Evolutionary conservation across 2,888 invertebrate species (phyloP).

Genomic region (Oegoconia quadripuncta): DNA sequence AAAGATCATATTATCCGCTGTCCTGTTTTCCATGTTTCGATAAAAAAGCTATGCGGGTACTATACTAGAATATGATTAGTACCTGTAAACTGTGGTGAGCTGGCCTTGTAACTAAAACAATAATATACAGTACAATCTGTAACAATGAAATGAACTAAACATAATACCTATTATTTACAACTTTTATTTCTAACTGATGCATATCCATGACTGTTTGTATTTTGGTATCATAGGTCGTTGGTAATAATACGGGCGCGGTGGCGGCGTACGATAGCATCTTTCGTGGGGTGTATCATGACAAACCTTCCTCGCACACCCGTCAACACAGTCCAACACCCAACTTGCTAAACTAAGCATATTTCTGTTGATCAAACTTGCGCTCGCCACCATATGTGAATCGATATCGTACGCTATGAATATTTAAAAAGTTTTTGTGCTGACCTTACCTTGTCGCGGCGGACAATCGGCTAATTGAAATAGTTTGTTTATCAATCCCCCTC

Average conservation of each 20-base stretch:
- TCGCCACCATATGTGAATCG: slow-evolving; percentile 44
- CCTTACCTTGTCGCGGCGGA: slow-evolving; percentile 43
- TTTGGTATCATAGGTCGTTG: slow-evolving; percentile 45
- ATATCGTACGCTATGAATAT: slow-evolving; percentile 66
- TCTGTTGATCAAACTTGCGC: slow-evolving; percentile 8
- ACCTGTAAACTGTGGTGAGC: no score
- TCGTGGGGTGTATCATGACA: slow-evolving; percentile 57
- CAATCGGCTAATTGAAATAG: slow-evolving; percentile 63
- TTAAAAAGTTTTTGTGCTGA: slow-evolving; percentile 56
- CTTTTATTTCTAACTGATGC: background rate
- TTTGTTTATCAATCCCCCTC: slow-evolving; percentile 41
- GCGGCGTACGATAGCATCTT: slow-evolving; percentile 69
- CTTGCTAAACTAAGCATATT: background rate
- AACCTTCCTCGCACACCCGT: slow-evolving; percentile 13
- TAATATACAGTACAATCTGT: no score
- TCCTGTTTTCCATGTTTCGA: no score
- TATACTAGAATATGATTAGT: no score
- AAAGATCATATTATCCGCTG: no score
- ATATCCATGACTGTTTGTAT: slow-evolving; percentile 36
- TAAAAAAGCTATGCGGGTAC: no score
- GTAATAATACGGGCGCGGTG: slow-evolving; percentile 51
- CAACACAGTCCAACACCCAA: background rate
- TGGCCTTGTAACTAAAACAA: no score
- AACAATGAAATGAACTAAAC: no score
- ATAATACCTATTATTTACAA: background rate